phyloP scores from a whole-genome alignment of 2,113 vertebrate species.

The Scortum barcoo region DNA sequence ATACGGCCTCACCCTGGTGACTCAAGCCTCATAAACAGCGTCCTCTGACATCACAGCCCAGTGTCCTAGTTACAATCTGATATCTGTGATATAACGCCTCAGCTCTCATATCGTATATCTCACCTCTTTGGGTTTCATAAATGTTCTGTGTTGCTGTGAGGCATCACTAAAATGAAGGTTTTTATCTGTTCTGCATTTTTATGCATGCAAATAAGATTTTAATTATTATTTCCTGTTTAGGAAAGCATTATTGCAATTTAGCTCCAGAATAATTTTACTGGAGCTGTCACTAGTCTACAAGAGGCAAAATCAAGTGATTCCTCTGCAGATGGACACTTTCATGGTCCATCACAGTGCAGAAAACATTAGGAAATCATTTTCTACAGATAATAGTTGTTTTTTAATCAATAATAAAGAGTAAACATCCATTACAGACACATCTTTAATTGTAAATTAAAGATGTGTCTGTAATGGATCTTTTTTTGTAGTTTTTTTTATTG shows the following conservation, averaged over 20 bases:
- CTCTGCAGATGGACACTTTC: neutral
- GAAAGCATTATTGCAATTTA: neutral
- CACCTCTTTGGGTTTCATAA: neutral
- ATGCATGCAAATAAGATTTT: neutral
- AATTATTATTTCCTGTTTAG: neutral
- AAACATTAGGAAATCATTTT: neutral
- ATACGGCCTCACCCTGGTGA: slow-evolving; percentile 55
- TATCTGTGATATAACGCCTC: neutral
- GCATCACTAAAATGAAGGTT: neutral
- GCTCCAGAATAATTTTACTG: neutral
- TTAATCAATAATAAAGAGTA: neutral
- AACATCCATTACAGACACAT: neutral
- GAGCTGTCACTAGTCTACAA: neutral
- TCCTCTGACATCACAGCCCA: slow-evolving; percentile 43
- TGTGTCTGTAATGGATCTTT: no score
- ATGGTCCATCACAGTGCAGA: neutral
- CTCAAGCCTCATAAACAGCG: slow-evolving; percentile 45
- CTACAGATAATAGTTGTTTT: neutral
- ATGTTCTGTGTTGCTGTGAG: neutral
- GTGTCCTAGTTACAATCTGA: slow-evolving; percentile 51
- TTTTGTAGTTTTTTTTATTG: neutral
- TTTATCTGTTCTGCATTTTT: neutral
- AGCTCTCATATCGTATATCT: slow-evolving; percentile 11
- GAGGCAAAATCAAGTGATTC: neutral
- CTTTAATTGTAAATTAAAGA: neutral